These are phyloP conservation scores for Thinocorus orbignyianus DNA, from an alignment of 2,113 vertebrate genomes.

Conservation along the genomic window DNA sequence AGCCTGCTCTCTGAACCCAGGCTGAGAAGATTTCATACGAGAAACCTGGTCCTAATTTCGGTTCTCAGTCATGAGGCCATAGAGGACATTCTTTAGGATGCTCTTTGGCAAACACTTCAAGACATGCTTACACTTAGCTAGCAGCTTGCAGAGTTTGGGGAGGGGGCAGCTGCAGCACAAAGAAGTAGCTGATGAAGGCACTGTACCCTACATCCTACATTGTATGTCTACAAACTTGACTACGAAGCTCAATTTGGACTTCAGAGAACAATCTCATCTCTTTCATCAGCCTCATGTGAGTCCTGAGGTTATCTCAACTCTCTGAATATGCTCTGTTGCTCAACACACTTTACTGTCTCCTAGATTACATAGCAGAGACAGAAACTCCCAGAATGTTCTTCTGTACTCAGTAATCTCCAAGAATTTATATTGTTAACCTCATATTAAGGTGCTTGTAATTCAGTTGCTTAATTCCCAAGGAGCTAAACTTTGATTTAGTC, in stretches of 20 bases:
- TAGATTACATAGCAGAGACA: constrained; percentile 1
- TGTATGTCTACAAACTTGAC: background rate
- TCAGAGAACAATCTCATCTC: background rate
- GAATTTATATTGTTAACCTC: background rate
- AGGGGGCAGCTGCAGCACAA: fast-evolving
- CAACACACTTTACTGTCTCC: background rate
- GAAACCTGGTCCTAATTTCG: background rate
- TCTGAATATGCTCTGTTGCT: background rate
- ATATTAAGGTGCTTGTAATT: constrained; percentile 6
- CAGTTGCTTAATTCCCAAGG: background rate
- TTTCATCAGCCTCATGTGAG: background rate
- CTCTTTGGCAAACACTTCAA: background rate
- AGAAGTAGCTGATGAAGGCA: background rate
- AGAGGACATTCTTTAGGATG: background rate
- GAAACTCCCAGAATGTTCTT: constrained; percentile 1
- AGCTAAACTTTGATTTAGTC: background rate
- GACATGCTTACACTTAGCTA: background rate
- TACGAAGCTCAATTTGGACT: background rate
- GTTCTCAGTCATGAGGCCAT: background rate
- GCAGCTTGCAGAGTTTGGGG: background rate
- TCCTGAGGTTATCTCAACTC: background rate
- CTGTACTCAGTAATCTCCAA: background rate
- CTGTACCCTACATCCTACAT: background rate
- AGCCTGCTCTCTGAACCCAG: background rate
- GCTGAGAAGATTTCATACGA: background rate